Evolutionary conservation across 2,888 invertebrate genomes (phyloP).

Genomic region (Phasia obesa): DNA sequence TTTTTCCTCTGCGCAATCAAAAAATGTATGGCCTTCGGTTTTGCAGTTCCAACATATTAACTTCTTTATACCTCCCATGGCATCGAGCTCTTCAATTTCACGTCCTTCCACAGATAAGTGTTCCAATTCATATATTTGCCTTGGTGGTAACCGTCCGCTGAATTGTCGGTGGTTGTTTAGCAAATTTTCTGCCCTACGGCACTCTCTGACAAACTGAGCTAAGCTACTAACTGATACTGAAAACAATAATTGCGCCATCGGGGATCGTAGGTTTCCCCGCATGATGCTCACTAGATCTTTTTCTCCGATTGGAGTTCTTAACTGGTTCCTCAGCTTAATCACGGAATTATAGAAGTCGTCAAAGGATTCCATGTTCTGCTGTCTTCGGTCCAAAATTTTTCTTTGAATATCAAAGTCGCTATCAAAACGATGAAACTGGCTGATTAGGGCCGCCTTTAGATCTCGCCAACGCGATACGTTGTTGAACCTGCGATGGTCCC

Average conservation of each 20-base stretch:
- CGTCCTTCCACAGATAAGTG: no score
- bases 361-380: not conserved
- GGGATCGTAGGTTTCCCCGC: not conserved
- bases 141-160: not conserved
- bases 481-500: not conserved
- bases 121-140: no score
- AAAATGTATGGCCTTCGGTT: not conserved
- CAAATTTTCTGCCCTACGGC: not conserved
- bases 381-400: not conserved
- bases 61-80: no score
- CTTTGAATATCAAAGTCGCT: constrained; percentile 8
- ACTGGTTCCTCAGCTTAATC: constrained; percentile 9
- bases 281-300: constrained; percentile 6
- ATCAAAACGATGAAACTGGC: not conserved
- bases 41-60: not conserved
- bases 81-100: no score
- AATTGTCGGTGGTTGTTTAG: not conserved
- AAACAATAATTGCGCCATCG: not conserved
- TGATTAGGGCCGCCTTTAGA: not conserved
- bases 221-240: no score
- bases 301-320: not conserved
- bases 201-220: no score
- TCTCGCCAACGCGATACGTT: not conserved
- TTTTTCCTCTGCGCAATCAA: not conserved
- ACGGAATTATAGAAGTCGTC: constrained; percentile 14